Percentiles rank a stretch among this genome's conserved stretches.
phyloP scores from a whole-genome alignment of 35 echinoderm and acorn worm genomes.

The Apostichopus parvimensis region DNA sequence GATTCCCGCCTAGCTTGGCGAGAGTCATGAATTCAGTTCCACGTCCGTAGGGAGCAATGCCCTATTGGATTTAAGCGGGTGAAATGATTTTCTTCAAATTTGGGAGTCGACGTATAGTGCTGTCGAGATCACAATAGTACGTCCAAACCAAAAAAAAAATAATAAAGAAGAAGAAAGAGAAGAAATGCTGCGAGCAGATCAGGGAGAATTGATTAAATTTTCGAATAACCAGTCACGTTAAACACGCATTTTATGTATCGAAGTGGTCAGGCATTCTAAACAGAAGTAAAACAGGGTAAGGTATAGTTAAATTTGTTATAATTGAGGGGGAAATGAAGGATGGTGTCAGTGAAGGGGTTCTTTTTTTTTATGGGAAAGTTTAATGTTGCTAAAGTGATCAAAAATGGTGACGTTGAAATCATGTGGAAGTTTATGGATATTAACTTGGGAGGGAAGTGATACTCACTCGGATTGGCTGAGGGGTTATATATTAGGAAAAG shows the following conservation, averaged over 20 bases:
- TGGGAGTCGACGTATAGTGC: neutral
- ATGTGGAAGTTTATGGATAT: too few species aligned
- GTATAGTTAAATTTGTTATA: neutral
- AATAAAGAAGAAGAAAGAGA: too few species aligned
- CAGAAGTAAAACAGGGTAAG: neutral
- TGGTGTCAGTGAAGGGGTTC: too few species aligned
- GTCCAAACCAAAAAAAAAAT: neutral
- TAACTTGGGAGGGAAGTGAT: too few species aligned
- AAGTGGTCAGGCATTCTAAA: constrained; percentile 5
- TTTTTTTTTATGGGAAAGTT: neutral
- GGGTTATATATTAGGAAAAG: too few species aligned
- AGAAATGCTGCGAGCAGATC: neutral
- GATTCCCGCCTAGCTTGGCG: neutral
- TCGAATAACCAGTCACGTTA: neutral
- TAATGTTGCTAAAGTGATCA: neutral
- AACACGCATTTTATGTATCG: constrained; percentile 15
- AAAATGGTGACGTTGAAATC: too few species aligned
- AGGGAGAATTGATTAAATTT: constrained; percentile 4
- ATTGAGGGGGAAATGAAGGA: neutral
- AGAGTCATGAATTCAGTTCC: neutral
- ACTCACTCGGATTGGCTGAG: too few species aligned
- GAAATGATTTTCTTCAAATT: constrained; percentile 6
- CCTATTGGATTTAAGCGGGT: constrained; percentile 14
- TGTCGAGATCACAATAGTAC: constrained; percentile 7
- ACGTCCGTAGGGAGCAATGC: constrained; percentile 43